A percentile compares a stretch with the other conserved stretches of the same genome.
Conservation (phyloP, 2,113 vertebrate species). For the Otocyon megalotis region DNA sequence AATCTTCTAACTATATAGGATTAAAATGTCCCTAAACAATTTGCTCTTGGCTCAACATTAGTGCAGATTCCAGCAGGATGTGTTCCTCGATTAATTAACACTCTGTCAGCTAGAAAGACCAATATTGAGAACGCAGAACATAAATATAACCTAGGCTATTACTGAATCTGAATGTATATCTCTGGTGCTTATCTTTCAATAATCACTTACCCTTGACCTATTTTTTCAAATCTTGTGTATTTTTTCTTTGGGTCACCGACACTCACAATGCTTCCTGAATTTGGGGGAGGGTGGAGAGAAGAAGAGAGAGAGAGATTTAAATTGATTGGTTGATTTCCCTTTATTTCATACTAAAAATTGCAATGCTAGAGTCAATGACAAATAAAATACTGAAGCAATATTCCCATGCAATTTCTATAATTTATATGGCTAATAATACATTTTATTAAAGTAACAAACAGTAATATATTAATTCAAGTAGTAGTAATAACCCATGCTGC, state of each 20-base stretch:
- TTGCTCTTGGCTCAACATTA: neutral
- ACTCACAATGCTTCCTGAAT: conserved; percentile 97
- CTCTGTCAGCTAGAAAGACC: neutral
- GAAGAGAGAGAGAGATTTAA: neutral
- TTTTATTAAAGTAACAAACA: conserved; percentile 41
- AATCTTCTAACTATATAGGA: neutral
- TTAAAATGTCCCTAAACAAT: conserved; percentile 12
- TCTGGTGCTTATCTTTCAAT: conserved; percentile 8
- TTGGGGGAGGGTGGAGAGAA: neutral
- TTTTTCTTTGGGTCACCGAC: conserved; percentile 99
- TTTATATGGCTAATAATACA: conserved; percentile 11
- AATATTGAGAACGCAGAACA: conserved; percentile 42
- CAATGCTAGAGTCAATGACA: neutral
- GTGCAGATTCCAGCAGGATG: conserved; percentile 26
- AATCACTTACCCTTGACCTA: conserved; percentile 97
- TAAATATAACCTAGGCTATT: conserved; percentile 1
- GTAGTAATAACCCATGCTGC: neutral
- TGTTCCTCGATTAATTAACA: conserved; percentile 38
- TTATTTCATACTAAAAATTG: conserved; percentile 50
- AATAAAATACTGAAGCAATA: conserved; percentile 49
- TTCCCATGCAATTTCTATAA: neutral
- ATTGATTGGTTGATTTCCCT: neutral
- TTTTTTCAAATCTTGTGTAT: conserved; percentile 99
- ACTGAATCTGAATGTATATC: neutral
- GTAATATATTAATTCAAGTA: conserved; percentile 19